Base-by-base conservation (phyloP, 2,888 invertebrate genomes). In the Siphonodentalium dalli region DNA sequence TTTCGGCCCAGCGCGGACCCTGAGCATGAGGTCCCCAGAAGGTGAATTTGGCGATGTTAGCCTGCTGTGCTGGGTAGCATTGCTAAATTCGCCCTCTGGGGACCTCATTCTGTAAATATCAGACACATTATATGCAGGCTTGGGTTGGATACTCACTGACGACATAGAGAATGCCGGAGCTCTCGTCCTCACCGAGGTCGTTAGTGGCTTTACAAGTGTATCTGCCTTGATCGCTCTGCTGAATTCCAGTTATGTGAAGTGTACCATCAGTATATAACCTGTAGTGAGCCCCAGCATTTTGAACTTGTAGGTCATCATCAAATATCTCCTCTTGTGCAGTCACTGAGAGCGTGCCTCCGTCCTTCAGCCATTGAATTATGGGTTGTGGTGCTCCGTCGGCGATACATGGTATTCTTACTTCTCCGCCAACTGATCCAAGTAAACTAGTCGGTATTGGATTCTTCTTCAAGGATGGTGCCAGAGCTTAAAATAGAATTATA, bases 361-460 rank as follows among this genome's bases (percentile, higher is more conserved):
- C 90, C 77, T 93, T 93, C 71, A 90, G 91, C 95, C 95, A 96
- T 35, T 88, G 87, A 75, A 92, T 93, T 66, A 88, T 53, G 1
- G 73, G 66, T 18, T 87, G 87, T 0, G 96, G 96, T 0, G 96
- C 94, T 8, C 94, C 95, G 83, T 96, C 96, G 0, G 96, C 95
- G 75, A 90, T 89, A 78, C 96, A 97, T 7, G 66, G 40, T 48
- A 96, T 89, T 0, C 95, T 93, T 0, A 92, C 90, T 80, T 95
- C 95, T n/a, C 93, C 93, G 11, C 92, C 91, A 78, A 92, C 90
- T 3, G 92, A 92, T 0, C 93, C 94, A 8, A 91, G 91, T 7
- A 91, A 91, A 29, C 60, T 64, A 84, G 93, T 93, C 0, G 90
- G 86, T 21, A 95, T 82, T 0, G 95, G 95, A 29, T 86, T 86